These are phyloP conservation scores for Ganaspis sp. DNA, from an alignment of 1,140 invertebrate species.

Conservation along the genomic window DNA sequence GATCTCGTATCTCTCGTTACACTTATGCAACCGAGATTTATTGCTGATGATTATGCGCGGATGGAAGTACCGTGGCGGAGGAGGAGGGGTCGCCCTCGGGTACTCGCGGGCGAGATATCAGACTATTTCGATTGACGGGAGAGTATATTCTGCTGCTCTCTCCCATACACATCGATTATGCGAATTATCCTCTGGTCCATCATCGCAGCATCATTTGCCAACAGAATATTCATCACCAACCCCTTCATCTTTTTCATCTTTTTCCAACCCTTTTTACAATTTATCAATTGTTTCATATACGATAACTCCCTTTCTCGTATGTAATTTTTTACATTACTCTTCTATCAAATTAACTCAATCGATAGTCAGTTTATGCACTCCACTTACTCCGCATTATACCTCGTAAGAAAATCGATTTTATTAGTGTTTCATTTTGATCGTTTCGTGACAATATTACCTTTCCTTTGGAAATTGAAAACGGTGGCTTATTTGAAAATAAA, in stretches of 20 bases:
- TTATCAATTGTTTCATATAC: background rate
- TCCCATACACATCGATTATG: conserved; percentile 50
- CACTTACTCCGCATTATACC: background rate
- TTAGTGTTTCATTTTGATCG: background rate
- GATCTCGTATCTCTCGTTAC: conserved; percentile 76
- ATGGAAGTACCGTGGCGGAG: conserved; percentile 67
- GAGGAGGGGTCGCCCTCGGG: conserved; percentile 61
- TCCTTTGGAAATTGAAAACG: too few species aligned
- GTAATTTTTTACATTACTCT: background rate
- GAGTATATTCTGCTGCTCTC: conserved; percentile 47
- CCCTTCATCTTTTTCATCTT: conserved; percentile 6
- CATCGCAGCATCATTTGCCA: background rate
- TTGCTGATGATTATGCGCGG: conserved; percentile 73
- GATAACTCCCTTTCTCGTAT: background rate
- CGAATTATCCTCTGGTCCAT: conserved; percentile 47
- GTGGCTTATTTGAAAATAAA: too few species aligned
- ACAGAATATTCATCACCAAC: background rate
- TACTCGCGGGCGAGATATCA: conserved; percentile 59
- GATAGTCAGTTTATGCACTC: background rate
- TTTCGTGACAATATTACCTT: background rate
- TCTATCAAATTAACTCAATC: background rate
- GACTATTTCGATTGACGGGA: conserved; percentile 68
- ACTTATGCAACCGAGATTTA: conserved; percentile 77
- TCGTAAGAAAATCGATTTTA: background rate
- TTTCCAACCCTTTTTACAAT: background rate